phyloP scores from a whole-genome alignment of 37 sponge, comb jelly and placozoan genomes.

The Cliona cf. orientalis region DNA sequence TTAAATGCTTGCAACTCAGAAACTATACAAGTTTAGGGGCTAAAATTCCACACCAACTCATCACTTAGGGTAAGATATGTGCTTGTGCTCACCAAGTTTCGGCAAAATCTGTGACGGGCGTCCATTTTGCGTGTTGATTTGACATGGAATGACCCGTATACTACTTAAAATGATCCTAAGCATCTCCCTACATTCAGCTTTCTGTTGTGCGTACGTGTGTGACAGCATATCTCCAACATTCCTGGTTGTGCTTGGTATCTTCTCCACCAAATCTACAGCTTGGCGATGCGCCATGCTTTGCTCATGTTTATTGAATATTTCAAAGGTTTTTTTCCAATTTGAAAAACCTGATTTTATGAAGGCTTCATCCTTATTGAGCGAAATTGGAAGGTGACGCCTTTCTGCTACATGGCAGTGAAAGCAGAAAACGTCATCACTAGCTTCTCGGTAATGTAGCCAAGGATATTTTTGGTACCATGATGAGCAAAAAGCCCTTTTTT shows the following conservation, averaged over 20 bases:
- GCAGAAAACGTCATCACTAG: conserved; percentile 43
- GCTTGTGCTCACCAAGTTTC: too few relatives aligned
- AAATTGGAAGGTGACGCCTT: conserved; percentile 1
- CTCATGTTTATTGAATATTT: conserved; percentile 45
- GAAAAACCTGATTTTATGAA: conserved; percentile 29
- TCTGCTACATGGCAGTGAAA: conserved; percentile 45
- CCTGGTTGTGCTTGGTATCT: conserved; percentile 31
- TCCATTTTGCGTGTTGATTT: too few relatives aligned
- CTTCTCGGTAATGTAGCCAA: conserved; percentile 56
- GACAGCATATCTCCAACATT: conserved; percentile 23
- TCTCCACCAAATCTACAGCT: conserved; percentile 30
- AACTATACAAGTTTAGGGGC: too few relatives aligned
- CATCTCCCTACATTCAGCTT: conserved; percentile 27
- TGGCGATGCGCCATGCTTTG: conserved; percentile 21
- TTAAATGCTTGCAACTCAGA: too few relatives aligned
- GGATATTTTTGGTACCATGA: conserved; percentile 49
- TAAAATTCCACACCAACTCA: too few relatives aligned
- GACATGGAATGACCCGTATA: too few relatives aligned
- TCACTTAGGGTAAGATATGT: too few relatives aligned
- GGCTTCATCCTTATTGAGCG: conserved; percentile 13
- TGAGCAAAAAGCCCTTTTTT: conserved; percentile 34
- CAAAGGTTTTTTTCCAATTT: conserved; percentile 54
- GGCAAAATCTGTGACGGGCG: too few relatives aligned
- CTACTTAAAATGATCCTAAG: conserved; percentile 31
- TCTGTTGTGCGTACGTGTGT: conserved; percentile 29